Conservation (phyloP, 2,113 vertebrate genomes). For the Miniopterus natalensis region DNA sequence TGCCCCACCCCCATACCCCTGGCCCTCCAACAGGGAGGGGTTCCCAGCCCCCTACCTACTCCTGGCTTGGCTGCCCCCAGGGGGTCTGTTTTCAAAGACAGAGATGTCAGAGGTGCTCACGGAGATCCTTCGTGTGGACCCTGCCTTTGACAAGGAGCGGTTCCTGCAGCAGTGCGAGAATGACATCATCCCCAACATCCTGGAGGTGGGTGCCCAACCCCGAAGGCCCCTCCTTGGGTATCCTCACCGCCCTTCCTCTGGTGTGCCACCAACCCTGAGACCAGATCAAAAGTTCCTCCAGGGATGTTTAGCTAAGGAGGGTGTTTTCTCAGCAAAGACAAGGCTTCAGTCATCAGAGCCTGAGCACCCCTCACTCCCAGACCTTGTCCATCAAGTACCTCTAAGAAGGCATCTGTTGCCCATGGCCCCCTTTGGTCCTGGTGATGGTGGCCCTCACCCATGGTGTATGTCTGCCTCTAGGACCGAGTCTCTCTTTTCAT, state of each 20-base stretch:
- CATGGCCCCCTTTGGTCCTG: neutral
- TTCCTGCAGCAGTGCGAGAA: conserved; percentile 95
- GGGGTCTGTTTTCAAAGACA: conserved; percentile 97
- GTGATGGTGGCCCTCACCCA: neutral
- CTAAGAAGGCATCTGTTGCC: neutral
- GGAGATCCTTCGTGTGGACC: conserved; percentile 96
- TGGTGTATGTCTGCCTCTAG: fast-evolving
- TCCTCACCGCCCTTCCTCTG: neutral
- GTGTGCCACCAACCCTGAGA: neutral
- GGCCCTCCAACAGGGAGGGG: fast-evolving
- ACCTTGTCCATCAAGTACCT: neutral
- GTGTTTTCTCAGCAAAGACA: neutral
- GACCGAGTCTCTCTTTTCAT: no score
- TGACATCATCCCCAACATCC: conserved; percentile 97
- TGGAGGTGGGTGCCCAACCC: conserved; percentile 90
- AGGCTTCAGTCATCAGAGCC: neutral
- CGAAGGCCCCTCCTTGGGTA: fast-evolving
- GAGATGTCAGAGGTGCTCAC: conserved; percentile 98
- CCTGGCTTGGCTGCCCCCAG: conserved; percentile 81
- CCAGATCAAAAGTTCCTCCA: neutral
- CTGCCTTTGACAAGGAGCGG: conserved; percentile 94
- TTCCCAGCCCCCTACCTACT: neutral
- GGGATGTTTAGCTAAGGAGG: neutral
- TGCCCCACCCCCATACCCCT: fast-evolving
- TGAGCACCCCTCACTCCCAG: neutral